Percentiles rank a stretch among this genome's conserved stretches.
These are phyloP conservation scores for Marronus borbonicus DNA, from an alignment of 2,888 invertebrate species.

Conservation along the genomic window DNA sequence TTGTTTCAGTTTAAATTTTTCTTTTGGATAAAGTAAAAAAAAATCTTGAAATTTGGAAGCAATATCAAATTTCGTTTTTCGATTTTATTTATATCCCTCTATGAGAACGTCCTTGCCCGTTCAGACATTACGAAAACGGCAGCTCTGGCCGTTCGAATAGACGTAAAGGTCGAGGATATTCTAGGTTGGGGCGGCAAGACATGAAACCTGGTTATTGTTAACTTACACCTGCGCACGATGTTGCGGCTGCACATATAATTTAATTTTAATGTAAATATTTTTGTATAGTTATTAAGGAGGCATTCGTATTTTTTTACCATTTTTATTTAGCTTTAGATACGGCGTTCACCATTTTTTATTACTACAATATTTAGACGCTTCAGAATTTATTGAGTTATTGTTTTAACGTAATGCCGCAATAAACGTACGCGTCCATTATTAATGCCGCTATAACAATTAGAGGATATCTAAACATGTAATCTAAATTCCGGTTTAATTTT, in stretches of 20 bases:
- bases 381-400: slow-evolving; percentile 24
- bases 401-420: slow-evolving; percentile 17
- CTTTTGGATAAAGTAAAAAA: no score
- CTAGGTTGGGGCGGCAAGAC: slow-evolving; percentile 1
- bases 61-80: no score
- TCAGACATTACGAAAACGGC: no score
- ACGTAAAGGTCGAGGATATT: slow-evolving; percentile 20
- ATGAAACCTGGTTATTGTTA: slow-evolving; percentile 45
- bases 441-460: slow-evolving; percentile 1
- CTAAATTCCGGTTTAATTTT: slow-evolving; percentile 20
- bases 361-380: slow-evolving; percentile 35
- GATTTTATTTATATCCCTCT: no score
- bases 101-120: no score
- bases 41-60: no score
- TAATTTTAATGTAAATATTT: slow-evolving; percentile 44
- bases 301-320: slow-evolving; percentile 14
- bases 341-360: slow-evolving; percentile 20
- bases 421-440: slow-evolving; percentile 10
- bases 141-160: not conserved
- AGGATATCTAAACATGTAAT: not conserved
- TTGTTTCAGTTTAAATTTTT: no score
- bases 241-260: slow-evolving; percentile 25
- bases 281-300: slow-evolving; percentile 24
- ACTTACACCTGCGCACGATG: slow-evolving; percentile 30
- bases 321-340: slow-evolving; percentile 17